Base-by-base conservation (phyloP, 2,888 invertebrate species). In the Drosophila nr. fundita region DNA sequence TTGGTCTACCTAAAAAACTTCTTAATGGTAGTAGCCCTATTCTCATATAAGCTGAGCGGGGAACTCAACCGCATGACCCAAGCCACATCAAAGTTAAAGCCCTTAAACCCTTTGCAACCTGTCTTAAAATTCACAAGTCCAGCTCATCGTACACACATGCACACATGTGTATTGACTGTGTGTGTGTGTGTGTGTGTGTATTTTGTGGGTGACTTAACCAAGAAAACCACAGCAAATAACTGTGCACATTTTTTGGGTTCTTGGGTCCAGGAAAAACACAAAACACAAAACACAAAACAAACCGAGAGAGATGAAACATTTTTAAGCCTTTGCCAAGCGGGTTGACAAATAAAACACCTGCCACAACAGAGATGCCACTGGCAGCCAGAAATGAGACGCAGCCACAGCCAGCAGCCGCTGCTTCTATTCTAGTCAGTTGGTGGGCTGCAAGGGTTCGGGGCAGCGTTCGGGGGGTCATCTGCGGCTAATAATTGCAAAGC, bases 401-500 rank as follows among this genome's bases (percentile, higher is more conserved):
- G 45, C 30, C 34, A 52, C 62, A 40, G 63, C 66, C 66, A 32
- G 50, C 72, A 61, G 42, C 38, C 21, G 54, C 60, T 30, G 63
- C 66, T 64, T 40, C 27, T 62, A 65, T 64, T 52, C 60, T 54
- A 59, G 58, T 29, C 61, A 29, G 42, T 7, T 7, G 4, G 29
- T 10, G 13, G 10, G 24, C 1, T 15, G 24, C 11, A 2, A 30
- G 15, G 38, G 18, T 1, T 5, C n/a, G n/a, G 18, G 38, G 6
- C 6, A 2, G 7, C 21, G 42, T 21, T 11, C 10, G 42, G 21
- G 36, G 66, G 72, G 65, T 64, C 77, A 69, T 63, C 76, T 84
- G 82, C 82, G 87, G 89, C 87, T 88, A 87, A 88, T 87, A 87
- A 87, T 88, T 87, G 84, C 75, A 60, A 69, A 82, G 79, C 68